A percentile compares a stretch with the other conserved stretches of the same genome.
These are phyloP conservation scores for Nephrotoma guestfalica DNA, from an alignment of 2,888 invertebrate genomes.

Conservation along the genomic window DNA sequence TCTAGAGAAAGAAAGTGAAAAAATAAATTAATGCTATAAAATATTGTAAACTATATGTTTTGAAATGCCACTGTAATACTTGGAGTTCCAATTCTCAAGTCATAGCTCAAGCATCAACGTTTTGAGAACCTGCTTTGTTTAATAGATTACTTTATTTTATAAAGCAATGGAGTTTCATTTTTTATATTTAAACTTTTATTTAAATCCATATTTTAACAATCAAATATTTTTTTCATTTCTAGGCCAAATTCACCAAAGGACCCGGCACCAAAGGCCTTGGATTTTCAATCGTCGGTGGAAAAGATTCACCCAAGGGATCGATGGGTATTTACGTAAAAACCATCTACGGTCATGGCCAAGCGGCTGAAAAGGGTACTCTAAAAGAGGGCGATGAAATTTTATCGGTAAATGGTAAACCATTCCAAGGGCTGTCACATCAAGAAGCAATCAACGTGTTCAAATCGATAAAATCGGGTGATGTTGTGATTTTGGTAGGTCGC, in stretches of 20 bases:
- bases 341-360: conserved; percentile 72
- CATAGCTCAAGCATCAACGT: too few species aligned
- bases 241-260: conserved; percentile 60
- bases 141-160: too few species aligned
- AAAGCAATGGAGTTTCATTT: too few species aligned
- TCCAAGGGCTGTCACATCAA: conserved; percentile 61
- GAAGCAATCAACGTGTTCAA: conserved; percentile 69
- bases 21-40: too few species aligned
- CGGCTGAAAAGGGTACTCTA: conserved; percentile 62
- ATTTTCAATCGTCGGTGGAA: conserved; percentile 80
- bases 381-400: conserved; percentile 76
- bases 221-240: conserved; percentile 8
- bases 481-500: conserved; percentile 57
- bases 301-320: conserved; percentile 69
- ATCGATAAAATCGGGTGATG: conserved; percentile 59
- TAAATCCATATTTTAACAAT: too few species aligned
- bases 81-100: too few species aligned
- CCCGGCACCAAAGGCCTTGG: conserved; percentile 73
- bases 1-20: too few species aligned
- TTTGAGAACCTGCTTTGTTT: too few species aligned
- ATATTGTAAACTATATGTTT: too few species aligned
- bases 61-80: too few species aligned
- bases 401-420: conserved; percentile 62
- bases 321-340: conserved; percentile 84
- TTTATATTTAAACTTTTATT: too few species aligned